Evolutionary conservation across 2,888 invertebrate species (phyloP), one percentile per base, ranked within the genome.

Genomic region (Parnassius apollo): DNA sequence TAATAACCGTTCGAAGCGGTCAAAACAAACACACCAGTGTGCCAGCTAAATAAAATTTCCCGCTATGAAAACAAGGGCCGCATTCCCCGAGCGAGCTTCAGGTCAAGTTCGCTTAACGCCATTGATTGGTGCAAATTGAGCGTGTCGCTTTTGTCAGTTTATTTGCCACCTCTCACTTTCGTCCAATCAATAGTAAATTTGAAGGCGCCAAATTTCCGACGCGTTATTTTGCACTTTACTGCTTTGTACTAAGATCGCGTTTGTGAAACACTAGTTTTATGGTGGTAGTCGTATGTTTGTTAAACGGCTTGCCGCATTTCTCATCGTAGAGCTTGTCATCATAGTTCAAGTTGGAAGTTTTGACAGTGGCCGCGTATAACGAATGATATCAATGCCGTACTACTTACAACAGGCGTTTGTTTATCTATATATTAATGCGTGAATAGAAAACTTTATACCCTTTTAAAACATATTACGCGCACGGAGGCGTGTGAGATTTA

Each of bases 61-160:
- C 70, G 71, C 71, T 68, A 65, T 66, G 68, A 46, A 56, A 70
- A 70, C 71, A 69, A 65, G 63, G 60, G 62, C 66, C 52, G 62
- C 68, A 70, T 68, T 69, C 68, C 69, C 67, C 50, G 58, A 61
- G 65, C 66, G 61, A 55, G 71, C 69, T 67, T 72, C 71, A 74
- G 82, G 82, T 86, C 86, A 82, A 76, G 79, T 76, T 78, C 75
- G 73, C 66, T 69, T 69, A 72, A 77, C 77, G 73, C 74, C 74
- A 77, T 78, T 83, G 80, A 87, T 87, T 85, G 82, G 74, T 73
- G 72, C 75, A 78, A 83, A 87, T 87, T 85, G 81, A 70, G 71
- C 73, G 71, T 74, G 74, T 76, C 77, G 71, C 74, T 74, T 74
- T 74, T 73, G 67, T 68, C 69, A 66, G 63, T 66, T 69, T 68